Conservation (phyloP, 2,888 invertebrate genomes). For the Cataglyphis albicans region DNA sequence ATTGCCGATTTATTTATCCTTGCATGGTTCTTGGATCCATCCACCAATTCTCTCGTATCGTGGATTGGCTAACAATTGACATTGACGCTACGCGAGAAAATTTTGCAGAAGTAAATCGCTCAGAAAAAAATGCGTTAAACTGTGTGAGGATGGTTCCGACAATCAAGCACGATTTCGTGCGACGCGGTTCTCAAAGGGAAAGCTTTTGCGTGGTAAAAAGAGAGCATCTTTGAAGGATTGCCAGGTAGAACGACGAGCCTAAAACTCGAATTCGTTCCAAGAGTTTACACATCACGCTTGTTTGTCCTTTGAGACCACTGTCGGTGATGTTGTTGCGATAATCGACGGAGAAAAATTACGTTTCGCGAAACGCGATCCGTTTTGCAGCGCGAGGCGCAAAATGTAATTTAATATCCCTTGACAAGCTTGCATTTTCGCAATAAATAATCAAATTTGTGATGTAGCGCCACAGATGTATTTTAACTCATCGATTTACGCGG, state of each 20-base stretch:
- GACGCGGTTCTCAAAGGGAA: slow-evolving; percentile 44
- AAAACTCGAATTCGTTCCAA: slow-evolving; percentile 43
- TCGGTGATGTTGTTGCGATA: slow-evolving; percentile 45
- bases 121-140: slow-evolving; percentile 23
- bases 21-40: slow-evolving; percentile 70
- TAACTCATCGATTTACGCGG: background rate
- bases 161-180: slow-evolving; percentile 56
- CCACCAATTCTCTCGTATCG: slow-evolving; percentile 32
- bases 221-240: slow-evolving; percentile 30
- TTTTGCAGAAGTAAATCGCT: background rate
- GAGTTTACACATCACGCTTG: slow-evolving; percentile 44
- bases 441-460: slow-evolving; percentile 17
- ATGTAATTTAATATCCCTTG: slow-evolving; percentile 41
- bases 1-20: slow-evolving; percentile 29
- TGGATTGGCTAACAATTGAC: background rate
- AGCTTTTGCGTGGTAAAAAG: slow-evolving; percentile 6
- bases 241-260: slow-evolving; percentile 30
- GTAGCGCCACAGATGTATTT: background rate
- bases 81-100: background rate
- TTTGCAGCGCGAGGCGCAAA: slow-evolving; percentile 18
- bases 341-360: slow-evolving; percentile 49
- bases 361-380: slow-evolving; percentile 25
- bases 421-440: slow-evolving; percentile 15
- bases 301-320: slow-evolving; percentile 55
- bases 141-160: slow-evolving; percentile 69